A percentile compares a stretch with the other conserved stretches of the same genome.
Evolutionary conservation across 2,888 invertebrate genomes (phyloP).

Genomic region (Drosophila kuntzei): DNA sequence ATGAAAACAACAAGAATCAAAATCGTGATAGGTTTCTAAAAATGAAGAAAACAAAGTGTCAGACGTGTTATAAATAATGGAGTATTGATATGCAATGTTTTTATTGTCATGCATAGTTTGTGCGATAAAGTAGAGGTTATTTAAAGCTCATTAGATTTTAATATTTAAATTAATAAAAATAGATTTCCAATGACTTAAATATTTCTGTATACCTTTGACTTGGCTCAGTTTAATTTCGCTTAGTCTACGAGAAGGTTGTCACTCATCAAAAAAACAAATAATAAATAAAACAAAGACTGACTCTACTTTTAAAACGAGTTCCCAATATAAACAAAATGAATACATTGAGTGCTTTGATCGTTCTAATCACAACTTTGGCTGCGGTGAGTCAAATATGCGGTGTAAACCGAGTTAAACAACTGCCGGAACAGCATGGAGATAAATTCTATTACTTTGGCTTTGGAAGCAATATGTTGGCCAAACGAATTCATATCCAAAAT

Average conservation of each 20-base stretch:
- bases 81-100: not conserved
- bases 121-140: not conserved
- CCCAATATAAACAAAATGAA: constrained; percentile 14
- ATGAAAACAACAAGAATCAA: not conserved
- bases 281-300: not conserved
- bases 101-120: not conserved
- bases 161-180: not conserved
- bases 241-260: constrained; percentile 26
- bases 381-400: not conserved
- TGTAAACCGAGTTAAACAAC: rapidly evolving
- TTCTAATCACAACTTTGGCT: not conserved
- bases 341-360: not conserved
- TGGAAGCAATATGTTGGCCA: constrained; percentile 94
- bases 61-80: constrained; percentile 1
- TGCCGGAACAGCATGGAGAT: constrained; percentile 51
- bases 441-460: constrained; percentile 94
- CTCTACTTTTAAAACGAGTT: not conserved
- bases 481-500: constrained; percentile 92
- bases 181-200: not conserved
- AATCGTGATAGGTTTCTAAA: not conserved
- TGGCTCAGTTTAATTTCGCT: not conserved
- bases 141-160: not conserved
- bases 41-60: not conserved
- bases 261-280: not conserved
- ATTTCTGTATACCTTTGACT: not conserved